Percentiles rank a stretch among this genome's conserved stretches.
phyloP scores from a whole-genome alignment of 2,113 vertebrate genomes.

The Anhinga anhinga region DNA sequence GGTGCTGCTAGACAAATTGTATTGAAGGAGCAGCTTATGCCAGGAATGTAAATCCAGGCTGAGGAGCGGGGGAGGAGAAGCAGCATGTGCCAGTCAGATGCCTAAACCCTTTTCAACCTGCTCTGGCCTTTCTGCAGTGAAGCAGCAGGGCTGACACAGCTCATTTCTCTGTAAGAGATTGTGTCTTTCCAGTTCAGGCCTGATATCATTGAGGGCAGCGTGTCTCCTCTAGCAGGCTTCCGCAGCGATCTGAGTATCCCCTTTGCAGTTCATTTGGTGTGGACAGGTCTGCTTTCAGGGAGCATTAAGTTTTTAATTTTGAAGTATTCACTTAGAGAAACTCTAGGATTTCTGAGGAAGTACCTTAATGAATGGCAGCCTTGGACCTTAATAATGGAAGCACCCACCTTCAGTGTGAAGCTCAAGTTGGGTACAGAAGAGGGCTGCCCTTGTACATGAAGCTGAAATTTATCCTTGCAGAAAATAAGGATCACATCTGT shows the following conservation, averaged over 20 bases:
- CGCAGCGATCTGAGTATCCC: neutral
- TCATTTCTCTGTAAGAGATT: neutral
- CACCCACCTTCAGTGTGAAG: neutral
- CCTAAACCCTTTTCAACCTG: neutral
- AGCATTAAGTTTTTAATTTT: neutral
- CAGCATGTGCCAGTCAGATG: conserved; percentile 11
- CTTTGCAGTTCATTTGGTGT: neutral
- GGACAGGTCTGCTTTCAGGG: neutral
- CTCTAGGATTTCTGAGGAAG: neutral
- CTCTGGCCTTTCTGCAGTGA: neutral
- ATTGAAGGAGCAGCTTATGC: conserved; percentile 6
- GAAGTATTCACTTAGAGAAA: neutral
- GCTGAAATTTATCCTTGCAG: neutral
- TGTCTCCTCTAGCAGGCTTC: neutral
- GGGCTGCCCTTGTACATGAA: neutral
- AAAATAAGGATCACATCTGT: neutral
- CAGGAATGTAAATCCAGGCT: conserved; percentile 28
- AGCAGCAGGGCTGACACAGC: neutral
- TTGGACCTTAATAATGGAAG: neutral
- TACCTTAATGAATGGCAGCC: neutral
- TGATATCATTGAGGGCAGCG: neutral
- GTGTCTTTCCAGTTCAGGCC: neutral
- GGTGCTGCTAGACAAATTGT: neutral
- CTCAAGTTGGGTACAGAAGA: neutral
- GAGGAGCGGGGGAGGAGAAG: neutral